Evolutionary conservation across 2,888 invertebrate species (phyloP).

Genomic region (Bugulina stolonifera): DNA sequence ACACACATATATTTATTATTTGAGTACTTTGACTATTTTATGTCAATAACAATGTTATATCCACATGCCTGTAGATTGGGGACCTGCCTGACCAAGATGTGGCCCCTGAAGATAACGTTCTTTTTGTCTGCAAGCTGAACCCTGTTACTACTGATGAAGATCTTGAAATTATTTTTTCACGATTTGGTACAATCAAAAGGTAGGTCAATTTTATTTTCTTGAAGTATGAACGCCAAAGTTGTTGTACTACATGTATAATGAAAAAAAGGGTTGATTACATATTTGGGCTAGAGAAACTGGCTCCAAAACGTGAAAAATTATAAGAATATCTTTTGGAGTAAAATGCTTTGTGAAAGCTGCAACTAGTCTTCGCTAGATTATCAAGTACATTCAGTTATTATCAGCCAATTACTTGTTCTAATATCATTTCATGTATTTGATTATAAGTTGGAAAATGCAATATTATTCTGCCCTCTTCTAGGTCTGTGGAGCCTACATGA

Average conservation of each 20-base stretch:
- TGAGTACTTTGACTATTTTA: too few relatives aligned
- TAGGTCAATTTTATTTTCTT: slow-evolving; percentile 39
- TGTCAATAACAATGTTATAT: too few relatives aligned
- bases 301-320: too few relatives aligned
- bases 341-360: too few relatives aligned
- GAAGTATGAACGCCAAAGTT: background rate
- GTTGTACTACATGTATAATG: background rate
- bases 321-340: too few relatives aligned
- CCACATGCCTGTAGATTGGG: slow-evolving; percentile 60
- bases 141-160: slow-evolving; percentile 96
- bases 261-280: background rate
- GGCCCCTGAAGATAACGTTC: slow-evolving; percentile 95
- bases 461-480: too few relatives aligned
- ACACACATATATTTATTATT: too few relatives aligned
- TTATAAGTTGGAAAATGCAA: background rate
- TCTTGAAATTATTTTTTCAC: slow-evolving; percentile 91
- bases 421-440: background rate
- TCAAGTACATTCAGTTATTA: too few relatives aligned
- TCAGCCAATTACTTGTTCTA: too few relatives aligned
- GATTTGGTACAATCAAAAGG: slow-evolving; percentile 83
- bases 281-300: too few relatives aligned
- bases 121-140: slow-evolving; percentile 98
- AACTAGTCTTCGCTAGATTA: too few relatives aligned
- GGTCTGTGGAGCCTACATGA: too few relatives aligned
- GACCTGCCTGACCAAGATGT: slow-evolving; percentile 95